These are phyloP conservation scores for Ancistrus triradiatus DNA, from an alignment of 2,113 vertebrate genomes.

Conservation along the genomic window DNA sequence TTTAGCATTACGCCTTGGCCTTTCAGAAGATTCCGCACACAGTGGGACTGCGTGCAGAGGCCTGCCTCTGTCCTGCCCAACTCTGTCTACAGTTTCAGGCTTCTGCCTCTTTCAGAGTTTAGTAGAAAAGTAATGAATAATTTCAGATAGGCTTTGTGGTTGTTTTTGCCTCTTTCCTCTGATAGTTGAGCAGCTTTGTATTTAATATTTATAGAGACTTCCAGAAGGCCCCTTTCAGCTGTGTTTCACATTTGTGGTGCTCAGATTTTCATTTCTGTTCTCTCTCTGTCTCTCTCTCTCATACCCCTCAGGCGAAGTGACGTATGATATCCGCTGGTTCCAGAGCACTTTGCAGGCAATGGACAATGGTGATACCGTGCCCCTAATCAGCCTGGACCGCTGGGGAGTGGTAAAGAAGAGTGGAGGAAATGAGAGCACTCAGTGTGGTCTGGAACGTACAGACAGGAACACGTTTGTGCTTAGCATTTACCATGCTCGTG, in stretches of 20 bases:
- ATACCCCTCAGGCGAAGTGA: conserved; percentile 72
- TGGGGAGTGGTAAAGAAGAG: conserved; percentile 74
- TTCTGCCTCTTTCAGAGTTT: not conserved
- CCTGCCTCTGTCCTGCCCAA: conserved; percentile 11
- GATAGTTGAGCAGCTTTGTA: not conserved
- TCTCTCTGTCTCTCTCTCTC: not conserved
- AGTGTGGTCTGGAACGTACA: conserved; percentile 78
- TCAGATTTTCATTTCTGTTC: not conserved
- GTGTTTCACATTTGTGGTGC: no score
- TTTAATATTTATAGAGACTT: no score
- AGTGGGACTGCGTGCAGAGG: conserved; percentile 5
- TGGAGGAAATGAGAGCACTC: conserved; percentile 76
- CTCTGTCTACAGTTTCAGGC: not conserved
- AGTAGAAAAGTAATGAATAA: not conserved
- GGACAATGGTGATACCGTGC: conserved; percentile 53
- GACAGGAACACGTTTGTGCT: conserved; percentile 74
- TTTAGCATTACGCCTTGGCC: not conserved
- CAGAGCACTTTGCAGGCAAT: conserved; percentile 63
- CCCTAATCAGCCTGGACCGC: conserved; percentile 75
- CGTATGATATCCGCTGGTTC: conserved; percentile 88
- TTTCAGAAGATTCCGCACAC: conserved; percentile 36
- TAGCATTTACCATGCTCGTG: conserved; percentile 74
- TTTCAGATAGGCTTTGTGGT: not conserved
- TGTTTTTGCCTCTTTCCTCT: not conserved
- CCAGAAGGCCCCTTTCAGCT: no score